Evolutionary conservation across 2,888 invertebrate genomes (phyloP).

Genomic region (Synanthedon tipuliformis): DNA sequence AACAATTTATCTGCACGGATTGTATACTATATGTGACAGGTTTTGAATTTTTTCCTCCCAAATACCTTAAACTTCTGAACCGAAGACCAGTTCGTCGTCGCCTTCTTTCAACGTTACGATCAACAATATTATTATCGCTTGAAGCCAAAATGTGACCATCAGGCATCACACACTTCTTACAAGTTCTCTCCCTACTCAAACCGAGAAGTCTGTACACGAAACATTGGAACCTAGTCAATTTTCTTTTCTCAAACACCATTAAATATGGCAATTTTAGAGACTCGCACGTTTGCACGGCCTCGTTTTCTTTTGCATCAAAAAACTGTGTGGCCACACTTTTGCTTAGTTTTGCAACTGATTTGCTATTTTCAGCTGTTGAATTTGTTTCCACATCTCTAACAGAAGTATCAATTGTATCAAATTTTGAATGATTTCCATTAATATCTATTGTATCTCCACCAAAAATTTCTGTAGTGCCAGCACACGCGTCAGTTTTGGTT

Average conservation of each 20-base stretch:
- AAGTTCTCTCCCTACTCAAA: slow-evolving; percentile 23
- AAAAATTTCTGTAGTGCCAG: slow-evolving; percentile 33
- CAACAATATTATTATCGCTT: slow-evolving; percentile 40
- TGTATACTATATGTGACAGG: slow-evolving; percentile 42
- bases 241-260: slow-evolving; percentile 24
- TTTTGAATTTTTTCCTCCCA: slow-evolving; percentile 28
- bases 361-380: slow-evolving; percentile 14
- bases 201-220: slow-evolving; percentile 49
- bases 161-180: slow-evolving; percentile 15
- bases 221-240: slow-evolving; percentile 40
- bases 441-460: slow-evolving; percentile 22
- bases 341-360: slow-evolving; percentile 3
- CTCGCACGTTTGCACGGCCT: slow-evolving; percentile 16
- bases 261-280: slow-evolving; percentile 18
- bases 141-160: slow-evolving; percentile 32
- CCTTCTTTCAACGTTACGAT: slow-evolving; percentile 23
- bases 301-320: slow-evolving; percentile 17
- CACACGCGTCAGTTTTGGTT: slow-evolving; percentile 47
- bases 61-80: slow-evolving; percentile 28
- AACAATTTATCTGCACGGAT: slow-evolving; percentile 38
- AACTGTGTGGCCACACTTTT: slow-evolving; percentile 18
- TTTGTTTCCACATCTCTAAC: slow-evolving; percentile 31
- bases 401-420: slow-evolving; percentile 26
- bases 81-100: slow-evolving; percentile 23
- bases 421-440: slow-evolving; percentile 8